phyloP scores from a whole-genome alignment of 2,113 vertebrate species.

The Pseudolaguvia tuberculata region DNA sequence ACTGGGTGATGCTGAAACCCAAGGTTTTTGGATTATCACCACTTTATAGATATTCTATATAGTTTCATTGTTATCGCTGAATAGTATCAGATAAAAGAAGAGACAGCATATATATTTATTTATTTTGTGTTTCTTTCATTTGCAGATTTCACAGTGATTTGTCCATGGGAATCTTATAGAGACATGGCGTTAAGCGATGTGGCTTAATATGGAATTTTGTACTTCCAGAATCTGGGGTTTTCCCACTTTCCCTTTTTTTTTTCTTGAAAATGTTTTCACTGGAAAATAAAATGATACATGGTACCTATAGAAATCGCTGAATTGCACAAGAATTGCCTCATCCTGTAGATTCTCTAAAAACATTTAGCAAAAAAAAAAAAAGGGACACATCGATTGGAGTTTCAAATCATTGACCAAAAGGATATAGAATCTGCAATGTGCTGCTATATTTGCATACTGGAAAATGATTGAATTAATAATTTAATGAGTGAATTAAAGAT shows the following conservation, averaged over 20 bases:
- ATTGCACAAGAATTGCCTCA: neutral
- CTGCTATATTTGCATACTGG: neutral
- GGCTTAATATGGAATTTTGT: constrained; percentile 67
- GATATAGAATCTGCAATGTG: neutral
- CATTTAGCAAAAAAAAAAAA: neutral
- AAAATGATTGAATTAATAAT: no score
- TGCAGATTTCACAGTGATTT: constrained; percentile 86
- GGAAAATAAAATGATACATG: no score
- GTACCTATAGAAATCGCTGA: neutral
- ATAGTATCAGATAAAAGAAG: no score
- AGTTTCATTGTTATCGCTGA: no score
- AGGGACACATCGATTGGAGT: no score
- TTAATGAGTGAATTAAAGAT: neutral
- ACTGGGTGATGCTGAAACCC: no score
- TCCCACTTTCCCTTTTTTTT: neutral
- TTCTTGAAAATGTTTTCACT: neutral
- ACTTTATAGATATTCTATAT: no score
- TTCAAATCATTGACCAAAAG: no score
- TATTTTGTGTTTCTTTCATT: neutral
- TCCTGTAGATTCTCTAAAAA: neutral
- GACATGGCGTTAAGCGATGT: constrained; percentile 92
- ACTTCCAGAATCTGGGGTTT: neutral
- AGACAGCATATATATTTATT: neutral
- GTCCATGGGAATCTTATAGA: constrained; percentile 92
- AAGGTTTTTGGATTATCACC: no score